phyloP scores from a whole-genome alignment of 2,797 vertebrate species.

The Dendrocincla tyrannina region DNA sequence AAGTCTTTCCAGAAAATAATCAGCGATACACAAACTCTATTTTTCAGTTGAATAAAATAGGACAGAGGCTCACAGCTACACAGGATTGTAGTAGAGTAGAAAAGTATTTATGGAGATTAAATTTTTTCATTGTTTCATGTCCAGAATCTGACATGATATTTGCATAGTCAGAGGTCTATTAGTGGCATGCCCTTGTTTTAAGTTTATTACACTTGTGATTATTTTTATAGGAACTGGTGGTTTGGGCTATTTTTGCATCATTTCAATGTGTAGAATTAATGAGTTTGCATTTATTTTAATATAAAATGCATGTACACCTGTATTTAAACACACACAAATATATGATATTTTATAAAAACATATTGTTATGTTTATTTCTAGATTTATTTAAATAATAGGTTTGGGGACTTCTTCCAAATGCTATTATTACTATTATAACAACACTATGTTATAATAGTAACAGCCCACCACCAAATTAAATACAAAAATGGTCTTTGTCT shows the following conservation, averaged over 20 bases:
- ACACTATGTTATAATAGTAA: not conserved
- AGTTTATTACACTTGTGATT: not conserved
- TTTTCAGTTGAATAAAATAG: not conserved
- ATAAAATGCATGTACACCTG: not conserved
- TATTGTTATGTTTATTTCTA: not conserved
- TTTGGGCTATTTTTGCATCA: not conserved
- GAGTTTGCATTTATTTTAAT: not conserved
- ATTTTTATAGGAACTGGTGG: not conserved
- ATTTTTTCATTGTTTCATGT: not conserved
- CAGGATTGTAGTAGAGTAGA: not conserved
- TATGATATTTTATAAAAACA: not conserved
- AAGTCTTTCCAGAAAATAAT: not conserved
- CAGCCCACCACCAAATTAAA: not conserved
- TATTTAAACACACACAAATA: not conserved
- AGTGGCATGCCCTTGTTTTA: not conserved
- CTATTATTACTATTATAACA: not conserved
- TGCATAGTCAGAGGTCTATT: not conserved
- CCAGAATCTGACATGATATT: not conserved
- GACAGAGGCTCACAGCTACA: not conserved
- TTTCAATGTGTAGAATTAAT: not conserved
- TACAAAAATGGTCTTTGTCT: not conserved
- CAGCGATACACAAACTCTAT: not conserved
- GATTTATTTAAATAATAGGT: not conserved
- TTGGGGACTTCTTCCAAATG: not conserved
- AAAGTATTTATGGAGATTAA: not conserved